A percentile compares a stretch with the other conserved stretches of the same genome.
Evolutionary conservation across 2,797 vertebrate species (phyloP).

Genomic region (Karalla daura): DNA sequence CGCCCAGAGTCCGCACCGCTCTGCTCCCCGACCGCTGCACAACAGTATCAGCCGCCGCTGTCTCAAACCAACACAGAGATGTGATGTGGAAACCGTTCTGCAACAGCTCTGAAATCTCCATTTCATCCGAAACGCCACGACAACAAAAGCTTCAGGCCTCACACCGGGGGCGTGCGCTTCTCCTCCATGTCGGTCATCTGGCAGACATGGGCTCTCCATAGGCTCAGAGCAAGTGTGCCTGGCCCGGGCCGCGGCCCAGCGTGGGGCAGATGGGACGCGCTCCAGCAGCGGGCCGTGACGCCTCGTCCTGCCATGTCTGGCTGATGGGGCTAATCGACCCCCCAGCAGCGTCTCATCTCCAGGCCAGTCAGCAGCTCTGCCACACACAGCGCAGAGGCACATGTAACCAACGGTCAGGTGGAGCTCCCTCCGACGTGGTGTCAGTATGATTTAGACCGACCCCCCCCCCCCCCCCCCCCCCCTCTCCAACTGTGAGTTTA

Average conservation of each 20-base stretch:
- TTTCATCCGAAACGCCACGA: background rate
- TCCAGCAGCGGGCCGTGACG: conserved; percentile 27
- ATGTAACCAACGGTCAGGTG: conserved; percentile 37
- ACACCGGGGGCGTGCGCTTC: background rate
- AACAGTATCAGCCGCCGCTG: too few relatives aligned
- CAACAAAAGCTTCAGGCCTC: background rate
- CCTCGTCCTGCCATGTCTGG: conserved; percentile 29
- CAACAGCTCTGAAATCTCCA: too few relatives aligned
- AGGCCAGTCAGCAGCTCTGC: conserved; percentile 6
- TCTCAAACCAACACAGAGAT: background rate
- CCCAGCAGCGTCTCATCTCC: conserved; percentile 38
- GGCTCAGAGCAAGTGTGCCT: conserved; percentile 36
- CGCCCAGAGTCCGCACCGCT: conserved; percentile 33
- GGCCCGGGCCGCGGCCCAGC: conserved; percentile 20
- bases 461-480: background rate
- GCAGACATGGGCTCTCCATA: conserved; percentile 25
- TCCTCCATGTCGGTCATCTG: conserved; percentile 16
- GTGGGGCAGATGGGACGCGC: conserved; percentile 45
- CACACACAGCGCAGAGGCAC: conserved; percentile 1
- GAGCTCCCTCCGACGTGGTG: too few relatives aligned
- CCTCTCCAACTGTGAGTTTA: conserved; percentile 43
- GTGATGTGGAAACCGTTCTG: too few relatives aligned
- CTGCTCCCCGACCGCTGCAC: conserved; percentile 4
- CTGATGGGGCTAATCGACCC: conserved; percentile 59
- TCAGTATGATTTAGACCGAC: conserved; percentile 44